Percentiles rank a stretch among this genome's conserved stretches.
These are phyloP conservation scores for Drosophila subpulchrella DNA, from an alignment of 1,140 invertebrate species.

Conservation along the genomic window DNA sequence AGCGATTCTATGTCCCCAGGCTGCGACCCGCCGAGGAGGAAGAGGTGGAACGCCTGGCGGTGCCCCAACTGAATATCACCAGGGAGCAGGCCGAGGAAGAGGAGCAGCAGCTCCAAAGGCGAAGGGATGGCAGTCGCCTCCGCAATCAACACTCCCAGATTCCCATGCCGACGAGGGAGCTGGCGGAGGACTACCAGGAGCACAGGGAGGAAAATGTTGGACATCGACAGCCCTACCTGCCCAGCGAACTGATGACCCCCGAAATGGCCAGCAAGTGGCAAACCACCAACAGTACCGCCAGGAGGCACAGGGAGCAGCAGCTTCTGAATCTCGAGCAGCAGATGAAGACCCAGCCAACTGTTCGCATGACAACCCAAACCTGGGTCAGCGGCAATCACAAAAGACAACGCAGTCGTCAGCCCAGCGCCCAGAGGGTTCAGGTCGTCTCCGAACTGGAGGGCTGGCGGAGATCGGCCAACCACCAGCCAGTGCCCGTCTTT, in stretches of 20 bases:
- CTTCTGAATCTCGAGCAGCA: neutral
- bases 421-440: neutral
- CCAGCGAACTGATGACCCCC: slow-evolving; percentile 8
- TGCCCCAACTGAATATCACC: neutral
- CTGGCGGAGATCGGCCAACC: neutral
- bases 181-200: neutral
- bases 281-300: neutral
- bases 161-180: neutral
- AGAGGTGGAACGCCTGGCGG: neutral
- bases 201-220: neutral
- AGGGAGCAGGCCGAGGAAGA: slow-evolving; percentile 3
- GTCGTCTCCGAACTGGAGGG: slow-evolving; percentile 4
- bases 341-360: neutral
- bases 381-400: neutral
- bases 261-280: slow-evolving; percentile 1
- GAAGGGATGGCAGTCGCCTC: neutral
- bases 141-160: neutral
- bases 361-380: neutral
- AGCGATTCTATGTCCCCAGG: slow-evolving; percentile 8
- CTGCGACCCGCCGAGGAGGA: neutral
- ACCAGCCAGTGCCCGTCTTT: slow-evolving; percentile 6
- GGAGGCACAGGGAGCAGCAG: neutral
- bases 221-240: neutral
- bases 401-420: neutral
- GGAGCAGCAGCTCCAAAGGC: neutral